Percentiles rank a stretch among this genome's conserved stretches.
Evolutionary conservation across 2,797 vertebrate species (phyloP).

Genomic region (Salmo trutta): DNA sequence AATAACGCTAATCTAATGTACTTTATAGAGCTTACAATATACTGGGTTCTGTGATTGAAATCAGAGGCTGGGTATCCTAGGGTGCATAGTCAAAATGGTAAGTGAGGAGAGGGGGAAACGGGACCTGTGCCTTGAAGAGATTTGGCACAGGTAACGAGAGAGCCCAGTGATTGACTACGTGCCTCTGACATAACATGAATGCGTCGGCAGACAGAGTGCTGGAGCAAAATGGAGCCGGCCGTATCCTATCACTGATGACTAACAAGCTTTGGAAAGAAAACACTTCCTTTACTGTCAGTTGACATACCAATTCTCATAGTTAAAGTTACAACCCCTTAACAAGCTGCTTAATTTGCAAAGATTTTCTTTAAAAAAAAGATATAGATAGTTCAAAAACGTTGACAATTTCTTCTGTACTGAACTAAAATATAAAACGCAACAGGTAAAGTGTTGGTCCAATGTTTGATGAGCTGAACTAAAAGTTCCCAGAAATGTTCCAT

Average conservation of each 20-base stretch:
- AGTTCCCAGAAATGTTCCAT: no score
- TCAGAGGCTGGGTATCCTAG: neutral
- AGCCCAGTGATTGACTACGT: conserved; percentile 34
- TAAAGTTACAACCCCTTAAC: neutral
- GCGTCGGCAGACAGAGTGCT: conserved; percentile 53
- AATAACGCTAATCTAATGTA: neutral
- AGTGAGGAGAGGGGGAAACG: neutral
- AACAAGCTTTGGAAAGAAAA: conserved; percentile 18
- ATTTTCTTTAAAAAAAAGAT: neutral
- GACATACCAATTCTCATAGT: neutral
- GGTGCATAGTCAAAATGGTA: neutral
- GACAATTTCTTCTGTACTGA: neutral
- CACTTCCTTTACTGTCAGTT: neutral
- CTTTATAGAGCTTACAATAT: neutral
- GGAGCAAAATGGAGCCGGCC: conserved; percentile 24
- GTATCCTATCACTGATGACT: conserved; percentile 4
- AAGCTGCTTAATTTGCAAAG: neutral
- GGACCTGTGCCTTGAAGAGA: conserved; percentile 51
- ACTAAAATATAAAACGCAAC: no score
- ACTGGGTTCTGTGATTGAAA: neutral
- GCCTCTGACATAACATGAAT: conserved; percentile 55
- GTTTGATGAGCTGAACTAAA: no score
- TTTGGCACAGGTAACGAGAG: conserved; percentile 25
- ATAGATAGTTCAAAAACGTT: no score
- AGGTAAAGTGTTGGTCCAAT: no score